Percentiles rank a stretch among this genome's conserved stretches.
These are phyloP conservation scores for Enteromius fasciolatus DNA, from an alignment of 2,797 vertebrate genomes.

Conservation along the genomic window DNA sequence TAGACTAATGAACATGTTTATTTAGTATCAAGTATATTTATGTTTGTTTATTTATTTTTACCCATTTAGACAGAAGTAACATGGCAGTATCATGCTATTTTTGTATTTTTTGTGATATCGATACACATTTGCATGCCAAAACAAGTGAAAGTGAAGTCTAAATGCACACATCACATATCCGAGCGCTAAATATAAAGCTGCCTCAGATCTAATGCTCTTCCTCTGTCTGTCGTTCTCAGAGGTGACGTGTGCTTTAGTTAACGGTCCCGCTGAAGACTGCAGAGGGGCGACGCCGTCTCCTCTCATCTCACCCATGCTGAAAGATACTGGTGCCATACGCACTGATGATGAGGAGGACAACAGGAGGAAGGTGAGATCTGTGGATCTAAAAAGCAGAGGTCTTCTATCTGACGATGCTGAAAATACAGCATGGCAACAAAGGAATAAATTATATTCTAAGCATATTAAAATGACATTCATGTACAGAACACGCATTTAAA, in stretches of 20 bases:
- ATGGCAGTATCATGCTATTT: neutral
- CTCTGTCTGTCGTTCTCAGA: slow-evolving; percentile 39
- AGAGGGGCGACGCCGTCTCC: slow-evolving; percentile 84
- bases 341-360: slow-evolving; percentile 93
- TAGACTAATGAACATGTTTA: neutral
- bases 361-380: slow-evolving; percentile 86
- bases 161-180: neutral
- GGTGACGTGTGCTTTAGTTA: slow-evolving; percentile 49
- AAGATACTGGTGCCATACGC: slow-evolving; percentile 83
- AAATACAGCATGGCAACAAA: neutral
- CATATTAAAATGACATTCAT: neutral
- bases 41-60: neutral
- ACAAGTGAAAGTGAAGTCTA: neutral
- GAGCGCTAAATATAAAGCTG: neutral
- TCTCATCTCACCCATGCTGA: slow-evolving; percentile 90
- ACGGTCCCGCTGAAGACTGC: slow-evolving; percentile 63
- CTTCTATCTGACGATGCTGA: neutral
- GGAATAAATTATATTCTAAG: neutral
- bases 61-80: neutral
- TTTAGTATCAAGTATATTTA: neutral
- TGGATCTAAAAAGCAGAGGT: neutral
- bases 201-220: neutral
- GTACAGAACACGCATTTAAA: neutral
- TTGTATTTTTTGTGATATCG: neutral
- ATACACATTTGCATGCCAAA: neutral